A percentile compares a stretch with the other conserved stretches of the same genome.
Evolutionary conservation across 2,888 invertebrate species (phyloP).

Genomic region (Hemistola chrysoprasaria): DNA sequence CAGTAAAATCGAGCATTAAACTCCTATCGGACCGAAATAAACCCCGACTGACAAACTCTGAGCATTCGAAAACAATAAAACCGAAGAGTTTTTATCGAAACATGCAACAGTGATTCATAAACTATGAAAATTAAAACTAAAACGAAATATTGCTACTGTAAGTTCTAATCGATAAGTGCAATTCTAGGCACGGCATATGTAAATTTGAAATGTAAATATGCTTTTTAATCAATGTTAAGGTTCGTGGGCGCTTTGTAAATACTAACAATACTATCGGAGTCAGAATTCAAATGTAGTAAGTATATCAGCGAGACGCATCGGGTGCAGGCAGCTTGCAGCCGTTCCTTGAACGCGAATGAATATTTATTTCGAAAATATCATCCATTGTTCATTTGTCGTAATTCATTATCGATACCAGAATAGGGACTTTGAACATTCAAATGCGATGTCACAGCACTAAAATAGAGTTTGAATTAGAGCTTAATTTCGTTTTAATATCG

Average conservation of each 20-base stretch:
- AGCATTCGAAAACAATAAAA: slow-evolving; percentile 27
- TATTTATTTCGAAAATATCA: slow-evolving; percentile 67
- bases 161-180: slow-evolving; percentile 68
- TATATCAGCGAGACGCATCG: slow-evolving; percentile 66
- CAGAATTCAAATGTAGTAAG: slow-evolving; percentile 69
- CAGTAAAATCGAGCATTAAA: background rate
- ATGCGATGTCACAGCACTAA: too few relatives aligned
- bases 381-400: slow-evolving; percentile 59
- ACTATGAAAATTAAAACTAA: slow-evolving; percentile 40
- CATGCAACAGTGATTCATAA: slow-evolving; percentile 36
- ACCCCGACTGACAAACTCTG: slow-evolving; percentile 13
- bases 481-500: slow-evolving; percentile 12
- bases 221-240: slow-evolving; percentile 74
- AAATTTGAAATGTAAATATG: slow-evolving; percentile 71
- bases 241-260: slow-evolving; percentile 43
- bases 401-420: slow-evolving; percentile 48
- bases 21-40: background rate
- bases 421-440: slow-evolving; percentile 25
- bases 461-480: slow-evolving; percentile 2
- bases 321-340: too few relatives aligned
- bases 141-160: slow-evolving; percentile 37
- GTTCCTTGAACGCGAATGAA: slow-evolving; percentile 61
- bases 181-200: slow-evolving; percentile 74
- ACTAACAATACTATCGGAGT: slow-evolving; percentile 71
- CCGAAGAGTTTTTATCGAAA: slow-evolving; percentile 28